Conservation (phyloP, 2,888 invertebrate species). For the Tenthredo amoena region DNA sequence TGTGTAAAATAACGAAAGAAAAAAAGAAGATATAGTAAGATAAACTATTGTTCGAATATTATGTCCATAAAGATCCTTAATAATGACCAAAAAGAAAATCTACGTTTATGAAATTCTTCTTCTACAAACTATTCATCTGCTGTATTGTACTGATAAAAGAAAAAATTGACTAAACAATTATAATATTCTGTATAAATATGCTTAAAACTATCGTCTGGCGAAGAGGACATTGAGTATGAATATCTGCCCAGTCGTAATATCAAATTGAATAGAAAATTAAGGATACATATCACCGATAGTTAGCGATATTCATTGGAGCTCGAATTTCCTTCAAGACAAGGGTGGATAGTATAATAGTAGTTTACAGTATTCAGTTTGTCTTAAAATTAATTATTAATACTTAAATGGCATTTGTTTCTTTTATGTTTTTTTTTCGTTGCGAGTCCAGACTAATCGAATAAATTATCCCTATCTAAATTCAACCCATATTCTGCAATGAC, state of each 20-base stretch:
- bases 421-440: not conserved
- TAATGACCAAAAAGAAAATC: not conserved
- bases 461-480: conserved; percentile 35
- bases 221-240: not conserved
- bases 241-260: conserved; percentile 2
- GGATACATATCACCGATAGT: not conserved
- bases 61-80: not conserved
- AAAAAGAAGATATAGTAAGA: not conserved
- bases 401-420: conserved; percentile 35
- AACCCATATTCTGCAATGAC: conserved; percentile 56
- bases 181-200: conserved; percentile 2
- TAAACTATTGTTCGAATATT: not conserved
- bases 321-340: not conserved
- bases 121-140: not conserved
- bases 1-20: not conserved
- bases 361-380: not conserved
- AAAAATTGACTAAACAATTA: not conserved
- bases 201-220: not conserved
- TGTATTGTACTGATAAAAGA: not conserved
- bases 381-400: conserved; percentile 29
- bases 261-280: not conserved
- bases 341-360: not conserved
- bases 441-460: conserved; percentile 51
- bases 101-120: too few species aligned
- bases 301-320: not conserved